Base-by-base conservation (phyloP, 92 coral and sea anemone species). In the Bergia sp. region DNA sequence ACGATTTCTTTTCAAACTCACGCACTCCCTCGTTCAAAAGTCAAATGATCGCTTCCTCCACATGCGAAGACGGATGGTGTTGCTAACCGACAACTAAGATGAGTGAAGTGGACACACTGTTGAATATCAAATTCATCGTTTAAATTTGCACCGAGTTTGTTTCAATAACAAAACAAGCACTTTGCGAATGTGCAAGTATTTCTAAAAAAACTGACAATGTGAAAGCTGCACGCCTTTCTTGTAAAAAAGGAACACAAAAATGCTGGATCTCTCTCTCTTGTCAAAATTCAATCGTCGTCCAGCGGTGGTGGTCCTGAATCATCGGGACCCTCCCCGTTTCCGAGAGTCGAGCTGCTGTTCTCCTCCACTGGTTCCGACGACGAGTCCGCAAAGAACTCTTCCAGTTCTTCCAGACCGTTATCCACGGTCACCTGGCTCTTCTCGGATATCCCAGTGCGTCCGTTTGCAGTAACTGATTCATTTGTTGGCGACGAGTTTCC, bases 341-440 rank as follows among this genome's bases (percentile, higher is more conserved):
- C 12, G 4, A 37, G 80, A 37, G 5, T 12, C 10, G 1, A 6
- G 1, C 66, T 15, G 21, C 9, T 53, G 7, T 47, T 12, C 12
- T 79, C 37, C 42, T 79, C 20, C 39, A 44, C 16, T 3, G 42
- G 82, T 47, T 49, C 82, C 9, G 38, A 44, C 13, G 41, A 36
- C 6, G 82, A 47, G 2, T 44, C 82, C 8, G 49, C 82, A 49
- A 79, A 49, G 16, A 79, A 79, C 58, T 79, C 82, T 49, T 79
- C 82, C 61, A 79, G 23, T 7, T 79, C 82, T 50, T 79, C 82
- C 18, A 47, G 82, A 13, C 67, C 66, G 15, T 49, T 37, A 13
- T 45, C 65, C 16, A 77, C 49, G 6, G 29, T 3, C 20, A 11
- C 64, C 61, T 49, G 82, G 82, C 20, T 15, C 6, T 36, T 7